phyloP scores from a whole-genome alignment of 2,888 invertebrate genomes.

The Hymenopus coronatus region DNA sequence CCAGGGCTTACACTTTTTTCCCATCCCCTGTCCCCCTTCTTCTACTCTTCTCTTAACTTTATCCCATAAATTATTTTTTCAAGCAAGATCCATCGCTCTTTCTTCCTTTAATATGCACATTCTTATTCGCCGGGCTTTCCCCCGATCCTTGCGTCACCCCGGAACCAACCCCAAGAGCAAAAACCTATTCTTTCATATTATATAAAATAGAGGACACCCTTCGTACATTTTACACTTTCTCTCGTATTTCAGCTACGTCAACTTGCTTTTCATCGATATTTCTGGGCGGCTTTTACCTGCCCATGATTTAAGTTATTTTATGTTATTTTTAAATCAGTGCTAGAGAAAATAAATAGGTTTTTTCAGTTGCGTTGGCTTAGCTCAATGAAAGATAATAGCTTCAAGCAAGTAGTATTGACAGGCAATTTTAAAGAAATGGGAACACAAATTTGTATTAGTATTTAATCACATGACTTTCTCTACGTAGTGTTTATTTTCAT shows the following conservation, averaged over 20 bases:
- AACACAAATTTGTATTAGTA: too few species aligned
- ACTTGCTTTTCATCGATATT: not conserved
- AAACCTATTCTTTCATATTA: not conserved
- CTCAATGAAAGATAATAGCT: too few species aligned
- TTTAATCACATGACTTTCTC: too few species aligned
- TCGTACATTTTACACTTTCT: not conserved
- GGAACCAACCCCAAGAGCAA: not conserved
- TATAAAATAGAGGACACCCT: not conserved
- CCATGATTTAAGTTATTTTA: not conserved
- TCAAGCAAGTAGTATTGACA: too few species aligned
- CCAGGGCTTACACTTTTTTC: constrained; percentile 24
- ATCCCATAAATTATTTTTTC: constrained; percentile 18
- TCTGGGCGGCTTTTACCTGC: not conserved
- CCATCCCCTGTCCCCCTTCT: not conserved
- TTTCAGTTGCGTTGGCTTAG: too few species aligned
- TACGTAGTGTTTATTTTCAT: too few species aligned
- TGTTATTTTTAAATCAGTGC: too few species aligned
- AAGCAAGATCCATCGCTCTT: constrained; percentile 26
- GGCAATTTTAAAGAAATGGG: too few species aligned
- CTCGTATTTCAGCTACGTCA: not conserved
- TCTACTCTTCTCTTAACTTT: constrained; percentile 8
- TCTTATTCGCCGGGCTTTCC: constrained; percentile 24
- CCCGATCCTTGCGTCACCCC: not conserved
- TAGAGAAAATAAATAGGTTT: too few species aligned
- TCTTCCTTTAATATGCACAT: constrained; percentile 29